Evolutionary conservation across 1,140 invertebrate genomes (phyloP), one percentile per base, ranked within the genome.

Genomic region (Drosophila jambulina): DNA sequence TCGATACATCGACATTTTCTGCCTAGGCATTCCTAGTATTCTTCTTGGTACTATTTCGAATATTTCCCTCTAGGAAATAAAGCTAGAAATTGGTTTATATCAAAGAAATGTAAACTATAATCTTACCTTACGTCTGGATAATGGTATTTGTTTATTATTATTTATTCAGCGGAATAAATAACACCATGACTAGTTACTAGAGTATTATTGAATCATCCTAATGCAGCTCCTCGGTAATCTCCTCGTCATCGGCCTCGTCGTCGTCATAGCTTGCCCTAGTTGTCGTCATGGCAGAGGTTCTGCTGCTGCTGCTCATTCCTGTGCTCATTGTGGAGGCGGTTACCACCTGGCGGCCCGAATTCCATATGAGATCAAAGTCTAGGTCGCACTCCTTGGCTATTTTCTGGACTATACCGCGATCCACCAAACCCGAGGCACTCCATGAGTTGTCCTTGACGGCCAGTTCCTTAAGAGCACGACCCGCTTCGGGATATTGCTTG

Each of bases 321-420:
- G 65, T 77, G 15, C 36, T 56, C 53, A 56, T 9, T 1, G 62
- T 38, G 17, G 65, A 69, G 40, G 64, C 48, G 19, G 60, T 80
- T 17, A 3, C 46, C 15, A 42, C 68, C 32, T 81, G 80, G 4
- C 80, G 68, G 0, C 87, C 91, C 10, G 87, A 91, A 25, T 84
- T 91, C 92, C 92, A 93, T 10, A 93, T 88, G 8, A 85, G 40
- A 36, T 92, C 80, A 51, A 93, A 93, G 36, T 93, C 92, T 45
- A 93, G 53, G 57, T 91, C 80, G 34, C 91, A 92, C 48, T 93
- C 92, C n/a, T 91, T 81, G 27, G 92, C 91, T 8, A 93, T 71
- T 56, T 81, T 91, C 25, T 92, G 91, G 8, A 93, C 84, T 10
- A 91, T 48, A 1, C 65, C 72, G 13, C 82, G 80, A 17, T 93